Conservation (phyloP, 2,113 vertebrate species). For the Plestiodon gilberti region DNA sequence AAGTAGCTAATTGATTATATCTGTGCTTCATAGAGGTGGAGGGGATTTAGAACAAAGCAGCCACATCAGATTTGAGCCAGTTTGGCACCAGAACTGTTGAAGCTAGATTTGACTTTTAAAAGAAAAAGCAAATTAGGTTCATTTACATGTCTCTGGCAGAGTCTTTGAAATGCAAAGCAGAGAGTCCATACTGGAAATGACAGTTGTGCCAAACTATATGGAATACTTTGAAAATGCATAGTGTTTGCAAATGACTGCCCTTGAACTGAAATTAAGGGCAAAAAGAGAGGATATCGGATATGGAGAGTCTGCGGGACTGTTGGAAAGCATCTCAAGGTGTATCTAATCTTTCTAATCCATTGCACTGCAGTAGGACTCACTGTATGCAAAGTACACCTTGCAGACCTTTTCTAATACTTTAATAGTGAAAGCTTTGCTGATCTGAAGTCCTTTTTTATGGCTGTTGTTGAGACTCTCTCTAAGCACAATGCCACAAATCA, state of each 20-base stretch:
- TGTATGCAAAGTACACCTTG: not conserved
- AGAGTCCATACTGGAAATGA: not conserved
- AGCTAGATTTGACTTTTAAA: not conserved
- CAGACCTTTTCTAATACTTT: not conserved
- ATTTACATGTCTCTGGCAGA: conserved; percentile 9
- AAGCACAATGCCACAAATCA: conserved; percentile 25
- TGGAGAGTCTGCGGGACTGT: not conserved
- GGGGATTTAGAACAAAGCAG: not conserved
- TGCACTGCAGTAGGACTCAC: not conserved
- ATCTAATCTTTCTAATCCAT: not conserved
- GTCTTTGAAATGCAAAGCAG: conserved; percentile 34
- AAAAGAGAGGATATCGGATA: not conserved
- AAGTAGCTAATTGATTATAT: not conserved
- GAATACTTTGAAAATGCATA: conserved; percentile 49
- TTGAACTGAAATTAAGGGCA: conserved; percentile 41
- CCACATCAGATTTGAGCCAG: not conserved
- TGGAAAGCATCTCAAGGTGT: not conserved
- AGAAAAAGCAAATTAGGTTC: not conserved
- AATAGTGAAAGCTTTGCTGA: not conserved
- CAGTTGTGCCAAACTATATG: conserved; percentile 44
- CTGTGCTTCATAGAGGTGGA: not conserved
- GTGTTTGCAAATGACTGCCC: conserved; percentile 41
- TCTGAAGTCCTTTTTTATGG: conserved; percentile 42
- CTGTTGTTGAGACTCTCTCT: conserved; percentile 2
- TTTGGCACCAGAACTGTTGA: not conserved